Base-by-base conservation (phyloP, 2,888 invertebrate species). In the Podabrus alpinus region DNA sequence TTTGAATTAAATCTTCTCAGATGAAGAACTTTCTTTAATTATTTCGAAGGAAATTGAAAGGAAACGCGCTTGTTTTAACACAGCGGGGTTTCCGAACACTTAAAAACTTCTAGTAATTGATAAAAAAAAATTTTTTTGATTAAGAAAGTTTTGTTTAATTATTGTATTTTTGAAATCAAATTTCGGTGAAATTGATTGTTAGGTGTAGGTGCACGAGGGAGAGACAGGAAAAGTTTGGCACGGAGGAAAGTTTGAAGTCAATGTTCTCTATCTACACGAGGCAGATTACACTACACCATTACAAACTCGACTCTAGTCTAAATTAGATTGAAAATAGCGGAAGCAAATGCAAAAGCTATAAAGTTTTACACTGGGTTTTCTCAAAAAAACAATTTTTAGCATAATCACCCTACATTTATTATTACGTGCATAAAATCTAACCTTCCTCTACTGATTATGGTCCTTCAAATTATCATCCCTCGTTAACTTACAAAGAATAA, bases 261-360 rank as follows among this genome's bases (percentile, higher is more conserved):
- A 25, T 16, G 61, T 59, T 66, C 61, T 72, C 17, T 70, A 24
- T 70, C 72, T 67, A 68, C 61, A 68, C 67, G 45, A 60, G 15
- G 45, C 25, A 59, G 68, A 72, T 72, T 72, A 72, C 45, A 62
- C n/a, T 45, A 64, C 45, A 72, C 62, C 64, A 68, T 72, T 72
- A 72, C 68, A 68, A 72, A 68, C 61, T 72, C 68, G 68, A 68
- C 68, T 62, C 68, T 24, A 64, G 68, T 29, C 59, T 68, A 72
- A 45, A 68, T 64, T 68, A 61, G 62, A 72, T 68, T 64, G 45
- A 61, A 68, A 68, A 72, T 72, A 45, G 45, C 68, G 45, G 15
- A 72, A 68, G 68, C 61, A 72, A 68, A 68, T 68, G 60, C 68
- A 45, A 61, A 61, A 59, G 59, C 71, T 71, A 24, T 59, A 45